Conservation (phyloP, 2,888 invertebrate species). For the Luperina nickerlii region DNA sequence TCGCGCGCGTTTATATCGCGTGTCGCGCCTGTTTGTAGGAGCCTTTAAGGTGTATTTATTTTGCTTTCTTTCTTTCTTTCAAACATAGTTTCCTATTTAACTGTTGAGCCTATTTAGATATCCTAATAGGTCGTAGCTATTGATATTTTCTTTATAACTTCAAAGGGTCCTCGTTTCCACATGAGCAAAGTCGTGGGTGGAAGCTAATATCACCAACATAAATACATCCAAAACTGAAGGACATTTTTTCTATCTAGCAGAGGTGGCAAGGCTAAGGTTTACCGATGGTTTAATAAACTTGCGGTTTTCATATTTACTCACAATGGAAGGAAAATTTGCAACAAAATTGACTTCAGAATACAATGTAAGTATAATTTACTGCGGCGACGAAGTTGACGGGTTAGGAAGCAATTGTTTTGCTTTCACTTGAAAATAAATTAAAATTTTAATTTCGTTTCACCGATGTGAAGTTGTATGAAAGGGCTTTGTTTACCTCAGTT, state of each 20-base stretch:
- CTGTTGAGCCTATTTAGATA: neutral
- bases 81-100: neutral
- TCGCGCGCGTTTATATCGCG: too few species aligned
- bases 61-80: too few species aligned
- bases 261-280: neutral
- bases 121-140: neutral
- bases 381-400: neutral
- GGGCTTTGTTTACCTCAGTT: neutral
- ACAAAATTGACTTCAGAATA: conserved; percentile 15
- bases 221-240: neutral
- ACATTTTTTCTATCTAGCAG: neutral
- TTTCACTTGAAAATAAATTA: conserved; percentile 5
- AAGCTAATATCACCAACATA: neutral
- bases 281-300: neutral
- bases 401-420: conserved; percentile 6
- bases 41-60: too few species aligned
- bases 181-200: neutral
- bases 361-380: conserved; percentile 8
- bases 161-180: conserved; percentile 12
- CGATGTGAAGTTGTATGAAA: neutral
- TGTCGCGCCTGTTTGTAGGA: too few species aligned
- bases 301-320: neutral
- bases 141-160: neutral
- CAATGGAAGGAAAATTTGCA: neutral
- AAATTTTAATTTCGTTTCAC: conserved; percentile 4